phyloP scores from a whole-genome alignment of 2,888 invertebrate genomes.

The Colostygia pectinataria region DNA sequence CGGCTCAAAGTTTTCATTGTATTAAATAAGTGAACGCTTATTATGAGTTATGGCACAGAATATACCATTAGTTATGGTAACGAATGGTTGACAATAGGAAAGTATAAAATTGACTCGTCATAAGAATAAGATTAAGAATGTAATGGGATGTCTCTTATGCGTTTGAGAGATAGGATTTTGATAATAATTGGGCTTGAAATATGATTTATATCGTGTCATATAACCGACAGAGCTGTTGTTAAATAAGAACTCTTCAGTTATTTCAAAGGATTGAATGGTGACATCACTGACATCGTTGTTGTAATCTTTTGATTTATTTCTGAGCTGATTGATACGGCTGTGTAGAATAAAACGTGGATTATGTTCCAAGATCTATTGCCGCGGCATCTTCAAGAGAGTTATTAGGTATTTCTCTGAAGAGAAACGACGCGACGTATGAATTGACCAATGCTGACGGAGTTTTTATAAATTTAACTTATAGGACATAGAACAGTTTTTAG shows the following conservation, averaged over 20 bases:
- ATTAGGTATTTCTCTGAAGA: too few relatives aligned
- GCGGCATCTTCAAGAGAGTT: slow-evolving; percentile 6
- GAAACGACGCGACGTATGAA: too few relatives aligned
- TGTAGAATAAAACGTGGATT: slow-evolving; percentile 27
- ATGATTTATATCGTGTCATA: slow-evolving; percentile 73
- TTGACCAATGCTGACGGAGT: too few relatives aligned
- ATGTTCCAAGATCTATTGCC: slow-evolving; percentile 7
- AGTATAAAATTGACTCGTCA: slow-evolving; percentile 73
- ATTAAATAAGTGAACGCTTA: slow-evolving; percentile 67
- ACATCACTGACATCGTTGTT: slow-evolving; percentile 50
- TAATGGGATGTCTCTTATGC: slow-evolving; percentile 57
- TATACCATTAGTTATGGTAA: slow-evolving; percentile 71
- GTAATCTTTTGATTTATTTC: slow-evolving; percentile 60
- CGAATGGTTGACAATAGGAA: slow-evolving; percentile 66
- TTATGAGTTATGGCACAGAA: slow-evolving; percentile 71
- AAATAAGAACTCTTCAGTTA: slow-evolving; percentile 50
- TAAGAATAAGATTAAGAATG: slow-evolving; percentile 74
- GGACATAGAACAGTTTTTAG: too few relatives aligned
- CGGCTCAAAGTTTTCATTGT: slow-evolving; percentile 54
- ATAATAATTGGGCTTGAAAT: slow-evolving; percentile 71
- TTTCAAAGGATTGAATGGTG: slow-evolving; percentile 56
- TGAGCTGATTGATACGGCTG: slow-evolving; percentile 41
- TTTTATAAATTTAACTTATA: too few relatives aligned
- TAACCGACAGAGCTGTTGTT: slow-evolving; percentile 41
- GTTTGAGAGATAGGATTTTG: slow-evolving; percentile 66